Percentiles rank a stretch among this genome's conserved stretches.
These are phyloP conservation scores for Drosophila takahashii DNA, from an alignment of 1,140 invertebrate genomes.

Conservation along the genomic window DNA sequence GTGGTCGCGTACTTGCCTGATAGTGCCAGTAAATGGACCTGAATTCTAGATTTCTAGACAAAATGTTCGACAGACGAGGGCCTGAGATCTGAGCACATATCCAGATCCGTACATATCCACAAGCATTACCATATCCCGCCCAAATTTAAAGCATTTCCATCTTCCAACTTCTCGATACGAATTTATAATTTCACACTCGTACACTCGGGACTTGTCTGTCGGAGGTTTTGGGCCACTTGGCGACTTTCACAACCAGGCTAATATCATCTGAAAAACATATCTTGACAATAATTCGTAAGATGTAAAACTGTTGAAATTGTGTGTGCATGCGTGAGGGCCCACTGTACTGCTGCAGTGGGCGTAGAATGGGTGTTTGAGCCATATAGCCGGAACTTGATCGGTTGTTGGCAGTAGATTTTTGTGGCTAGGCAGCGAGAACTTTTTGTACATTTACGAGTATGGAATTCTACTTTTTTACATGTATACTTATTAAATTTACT, in stretches of 20 bases:
- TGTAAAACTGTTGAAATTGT: conserved; percentile 73
- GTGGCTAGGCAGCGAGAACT: conserved; percentile 19
- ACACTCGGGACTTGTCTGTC: conserved; percentile 13
- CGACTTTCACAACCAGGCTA: conserved; percentile 75
- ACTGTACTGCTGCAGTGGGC: conserved; percentile 30
- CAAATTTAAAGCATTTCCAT: conserved; percentile 22
- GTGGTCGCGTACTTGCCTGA: conserved; percentile 62
- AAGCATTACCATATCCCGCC: conserved; percentile 6
- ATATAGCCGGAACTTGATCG: conserved; percentile 4
- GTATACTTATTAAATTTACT: conserved; percentile 68
- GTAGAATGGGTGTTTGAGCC: conserved; percentile 18
- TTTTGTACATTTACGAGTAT: conserved; percentile 70
- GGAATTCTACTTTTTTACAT: conserved; percentile 76
- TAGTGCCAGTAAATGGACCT: conserved; percentile 56
- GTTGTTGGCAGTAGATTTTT: conserved; percentile 30
- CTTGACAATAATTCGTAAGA: conserved; percentile 82
- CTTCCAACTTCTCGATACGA: conserved; percentile 32
- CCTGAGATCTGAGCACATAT: conserved; percentile 30
- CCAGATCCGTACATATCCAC: conserved; percentile 53
- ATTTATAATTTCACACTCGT: conserved; percentile 61
- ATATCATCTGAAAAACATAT: conserved; percentile 84
- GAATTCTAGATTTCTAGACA: conserved; percentile 8
- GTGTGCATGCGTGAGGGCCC: conserved; percentile 42
- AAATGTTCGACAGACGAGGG: conserved; percentile 21
- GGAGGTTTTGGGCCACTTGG: conserved; percentile 15